phyloP scores from a whole-genome alignment of 2,888 invertebrate genomes.

The Cyaniris semiargus region DNA sequence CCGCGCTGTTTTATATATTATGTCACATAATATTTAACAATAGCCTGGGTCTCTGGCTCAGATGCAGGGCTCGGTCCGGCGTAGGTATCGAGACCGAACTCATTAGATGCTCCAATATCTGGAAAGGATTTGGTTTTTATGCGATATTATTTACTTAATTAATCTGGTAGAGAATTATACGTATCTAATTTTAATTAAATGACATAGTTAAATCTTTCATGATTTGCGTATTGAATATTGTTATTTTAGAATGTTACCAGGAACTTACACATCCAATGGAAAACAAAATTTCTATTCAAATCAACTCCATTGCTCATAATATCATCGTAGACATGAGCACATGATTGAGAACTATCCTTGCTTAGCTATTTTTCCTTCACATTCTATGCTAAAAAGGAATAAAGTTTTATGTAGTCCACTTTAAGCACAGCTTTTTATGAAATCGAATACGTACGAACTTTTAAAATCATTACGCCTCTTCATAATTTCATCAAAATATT shows the following conservation, averaged over 20 bases:
- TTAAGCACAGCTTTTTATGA: background rate
- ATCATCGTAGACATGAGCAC: slow-evolving; percentile 51
- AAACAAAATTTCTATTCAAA: slow-evolving; percentile 67
- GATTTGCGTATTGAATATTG: no score
- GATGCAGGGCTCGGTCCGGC: slow-evolving; percentile 76
- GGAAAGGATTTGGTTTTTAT: no score
- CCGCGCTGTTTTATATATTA: slow-evolving; percentile 49
- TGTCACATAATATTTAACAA: slow-evolving; percentile 60
- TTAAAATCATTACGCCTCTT: background rate
- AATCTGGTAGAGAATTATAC: no score
- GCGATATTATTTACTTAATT: no score
- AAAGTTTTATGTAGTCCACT: background rate
- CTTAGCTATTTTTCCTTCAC: slow-evolving; percentile 85
- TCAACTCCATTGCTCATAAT: slow-evolving; percentile 68
- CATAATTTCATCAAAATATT: background rate
- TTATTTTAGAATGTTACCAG: background rate
- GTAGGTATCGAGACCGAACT: slow-evolving; percentile 75
- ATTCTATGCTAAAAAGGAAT: slow-evolving; percentile 82
- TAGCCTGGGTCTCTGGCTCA: slow-evolving; percentile 79
- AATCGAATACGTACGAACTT: background rate
- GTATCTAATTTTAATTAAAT: no score
- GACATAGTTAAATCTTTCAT: no score
- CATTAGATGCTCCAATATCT: slow-evolving; percentile 65
- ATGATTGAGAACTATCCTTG: slow-evolving; percentile 48
- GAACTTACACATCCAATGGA: slow-evolving; percentile 62